Evolutionary conservation across 2,113 vertebrate genomes (phyloP), one percentile per base, ranked within the genome.

Genomic region (Callipepla squamata): DNA sequence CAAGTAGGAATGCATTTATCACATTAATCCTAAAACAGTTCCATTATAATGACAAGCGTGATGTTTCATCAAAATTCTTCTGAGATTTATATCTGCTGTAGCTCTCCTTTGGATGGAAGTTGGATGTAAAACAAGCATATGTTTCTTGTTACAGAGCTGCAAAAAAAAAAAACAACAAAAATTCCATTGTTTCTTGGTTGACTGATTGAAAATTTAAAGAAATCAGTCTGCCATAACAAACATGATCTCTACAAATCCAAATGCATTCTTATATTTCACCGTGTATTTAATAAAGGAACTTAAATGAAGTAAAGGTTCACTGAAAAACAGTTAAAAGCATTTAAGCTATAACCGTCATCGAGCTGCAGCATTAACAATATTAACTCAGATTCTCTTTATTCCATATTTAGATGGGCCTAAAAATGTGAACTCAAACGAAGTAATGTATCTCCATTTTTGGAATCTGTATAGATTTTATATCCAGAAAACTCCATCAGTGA

Each of bases 101-200:
- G 84, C 68, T 83, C 48, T 95, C 79, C 25, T 72, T 90, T 2
- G 2, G 69, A 91, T 90, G 69, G 82, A 90, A 94, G 85, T 13
- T 95, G 91, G 93, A 96, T 81, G 61, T 84, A 94, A 94, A 94
- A 94, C 82, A 95, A 94, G 50, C 91, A 93, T 92, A 76, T 96
- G 94, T 79, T 96, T 96, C 96, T 86, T 88, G 82, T 96, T 96
- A 96, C 19, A 40, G 51, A 11, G 48, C 73, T 45, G 82, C 81
- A 87, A 90, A 92, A 68, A 62, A 93, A 88, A 87, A 90, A 91
- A 68, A 62, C 91, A 88, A 65, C n/a, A n/a, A n/a, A n/a, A n/a
- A n/a, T n/a, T 44, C 55, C 47, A 75, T 83, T 95, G 91, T 94
- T 93, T 95, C 84, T 73, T 69, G 79, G 68, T 88, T 75, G 87